Conservation (phyloP, 2,888 invertebrate species). For the Lasioglossum malachurum region DNA sequence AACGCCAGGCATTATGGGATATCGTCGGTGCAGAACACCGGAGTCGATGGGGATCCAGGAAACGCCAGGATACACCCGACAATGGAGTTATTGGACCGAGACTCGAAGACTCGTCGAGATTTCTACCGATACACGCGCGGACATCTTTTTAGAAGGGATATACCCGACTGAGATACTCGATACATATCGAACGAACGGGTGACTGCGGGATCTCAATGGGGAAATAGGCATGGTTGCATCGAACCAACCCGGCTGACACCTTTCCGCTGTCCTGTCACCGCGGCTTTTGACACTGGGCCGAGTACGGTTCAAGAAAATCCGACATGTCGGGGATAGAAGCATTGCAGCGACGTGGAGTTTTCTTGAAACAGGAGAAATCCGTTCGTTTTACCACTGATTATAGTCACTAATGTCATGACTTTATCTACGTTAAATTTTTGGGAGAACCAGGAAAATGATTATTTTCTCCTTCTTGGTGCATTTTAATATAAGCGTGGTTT, state of each 20-base stretch:
- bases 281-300: not conserved
- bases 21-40: slow-evolving; percentile 67
- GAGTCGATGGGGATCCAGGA: slow-evolving; percentile 64
- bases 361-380: no score
- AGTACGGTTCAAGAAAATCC: not conserved
- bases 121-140: slow-evolving; percentile 36
- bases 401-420: no score
- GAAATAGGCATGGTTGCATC: not conserved
- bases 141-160: slow-evolving; percentile 30
- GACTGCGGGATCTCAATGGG: not conserved
- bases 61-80: slow-evolving; percentile 58
- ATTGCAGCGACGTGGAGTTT: no score
- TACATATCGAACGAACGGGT: not conserved
- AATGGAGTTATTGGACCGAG: slow-evolving; percentile 65
- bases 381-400: no score
- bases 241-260: not conserved
- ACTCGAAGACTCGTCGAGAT: slow-evolving; percentile 49
- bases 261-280: not conserved
- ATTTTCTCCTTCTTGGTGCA: no score
- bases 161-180: slow-evolving; percentile 18
- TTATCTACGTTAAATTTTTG: no score
- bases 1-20: slow-evolving; percentile 66
- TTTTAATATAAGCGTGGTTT: no score
- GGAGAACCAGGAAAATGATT: no score
- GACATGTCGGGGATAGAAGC: not conserved